Evolutionary conservation across 1,140 invertebrate species (phyloP).

Genomic region (Drosophila asahinai): DNA sequence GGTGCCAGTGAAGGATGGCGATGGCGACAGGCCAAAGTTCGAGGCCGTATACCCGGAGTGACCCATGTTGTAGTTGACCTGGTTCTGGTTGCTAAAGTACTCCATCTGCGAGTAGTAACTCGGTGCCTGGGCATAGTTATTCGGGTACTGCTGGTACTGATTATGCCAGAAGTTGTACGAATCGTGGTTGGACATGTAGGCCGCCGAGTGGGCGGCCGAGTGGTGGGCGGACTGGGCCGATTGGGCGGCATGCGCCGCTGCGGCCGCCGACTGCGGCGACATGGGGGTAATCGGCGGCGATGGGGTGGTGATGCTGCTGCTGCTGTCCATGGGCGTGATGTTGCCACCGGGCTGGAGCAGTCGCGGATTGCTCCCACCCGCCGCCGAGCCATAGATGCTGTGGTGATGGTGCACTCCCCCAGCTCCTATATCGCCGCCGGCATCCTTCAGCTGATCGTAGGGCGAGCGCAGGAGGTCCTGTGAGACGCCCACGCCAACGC

Average conservation of each 20-base stretch:
- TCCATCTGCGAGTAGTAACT: constrained; percentile 87
- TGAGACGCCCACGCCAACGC: constrained; percentile 37
- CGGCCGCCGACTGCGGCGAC: constrained; percentile 86
- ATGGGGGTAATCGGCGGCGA: constrained; percentile 87
- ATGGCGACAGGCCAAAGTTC: constrained; percentile 81
- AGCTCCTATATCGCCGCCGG: constrained; percentile 73
- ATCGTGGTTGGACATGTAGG: constrained; percentile 84
- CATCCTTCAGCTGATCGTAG: constrained; percentile 81
- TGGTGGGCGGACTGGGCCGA: constrained; percentile 73
- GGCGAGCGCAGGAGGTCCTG: constrained; percentile 67
- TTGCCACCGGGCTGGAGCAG: constrained; percentile 86
- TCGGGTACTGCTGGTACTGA: constrained; percentile 86
- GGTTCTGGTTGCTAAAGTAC: constrained; percentile 87
- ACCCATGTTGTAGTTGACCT: constrained; percentile 85
- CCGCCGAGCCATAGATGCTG: constrained; percentile 80
- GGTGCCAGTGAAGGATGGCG: constrained; percentile 79
- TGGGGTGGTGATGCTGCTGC: constrained; percentile 88
- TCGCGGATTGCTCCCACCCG: constrained; percentile 79
- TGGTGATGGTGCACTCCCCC: constrained; percentile 69
- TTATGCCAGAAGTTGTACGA: constrained; percentile 85
- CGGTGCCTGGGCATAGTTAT: constrained; percentile 87
- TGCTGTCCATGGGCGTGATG: constrained; percentile 88
- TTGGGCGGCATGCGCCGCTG: constrained; percentile 77
- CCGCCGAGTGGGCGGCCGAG: constrained; percentile 73
- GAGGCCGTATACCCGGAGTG: constrained; percentile 82